phyloP scores from a whole-genome alignment of 2,113 vertebrate genomes.

The Notothenia rossii region DNA sequence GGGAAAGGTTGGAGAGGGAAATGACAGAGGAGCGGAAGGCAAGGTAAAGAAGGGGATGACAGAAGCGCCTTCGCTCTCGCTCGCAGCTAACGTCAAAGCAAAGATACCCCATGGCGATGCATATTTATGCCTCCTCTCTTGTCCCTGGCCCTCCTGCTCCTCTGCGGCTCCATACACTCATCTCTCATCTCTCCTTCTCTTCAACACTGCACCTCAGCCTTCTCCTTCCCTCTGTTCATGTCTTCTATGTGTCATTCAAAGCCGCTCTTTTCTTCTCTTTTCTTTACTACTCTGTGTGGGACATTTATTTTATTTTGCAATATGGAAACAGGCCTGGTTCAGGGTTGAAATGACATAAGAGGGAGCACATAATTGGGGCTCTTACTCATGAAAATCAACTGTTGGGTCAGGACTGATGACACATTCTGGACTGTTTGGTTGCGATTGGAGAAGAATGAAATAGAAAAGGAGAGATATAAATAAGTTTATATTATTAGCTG shows the following conservation, averaged over 20 bases:
- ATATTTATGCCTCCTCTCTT: slow-evolving; percentile 63
- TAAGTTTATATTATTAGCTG: slow-evolving; percentile 14
- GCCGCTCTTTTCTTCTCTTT: background rate
- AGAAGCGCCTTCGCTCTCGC: slow-evolving; percentile 40
- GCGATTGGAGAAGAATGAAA: slow-evolving; percentile 26
- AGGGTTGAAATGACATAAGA: background rate
- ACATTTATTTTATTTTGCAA: slow-evolving; percentile 60
- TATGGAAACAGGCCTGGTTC: slow-evolving; percentile 53
- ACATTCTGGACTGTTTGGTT: slow-evolving; percentile 27
- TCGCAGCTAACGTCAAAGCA: slow-evolving; percentile 60
- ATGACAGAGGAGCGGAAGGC: slow-evolving; percentile 1
- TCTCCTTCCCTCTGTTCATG: slow-evolving; percentile 4
- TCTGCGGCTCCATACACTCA: slow-evolving; percentile 20
- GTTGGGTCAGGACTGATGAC: slow-evolving; percentile 24
- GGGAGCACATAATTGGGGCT: slow-evolving; percentile 5
- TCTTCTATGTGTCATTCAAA: slow-evolving; percentile 20
- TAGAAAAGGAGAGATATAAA: slow-evolving; percentile 18
- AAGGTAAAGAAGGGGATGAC: slow-evolving; percentile 33
- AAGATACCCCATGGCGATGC: slow-evolving; percentile 64
- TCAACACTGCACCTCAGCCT: slow-evolving; percentile 32
- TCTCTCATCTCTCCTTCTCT: slow-evolving; percentile 37
- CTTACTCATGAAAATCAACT: slow-evolving; percentile 36
- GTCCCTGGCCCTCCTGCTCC: slow-evolving; percentile 15
- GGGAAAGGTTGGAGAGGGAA: slow-evolving; percentile 16
- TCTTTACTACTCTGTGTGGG: slow-evolving; percentile 11